phyloP scores from a whole-genome alignment of 2,113 vertebrate genomes.

The Cyanoderma ruficeps region DNA sequence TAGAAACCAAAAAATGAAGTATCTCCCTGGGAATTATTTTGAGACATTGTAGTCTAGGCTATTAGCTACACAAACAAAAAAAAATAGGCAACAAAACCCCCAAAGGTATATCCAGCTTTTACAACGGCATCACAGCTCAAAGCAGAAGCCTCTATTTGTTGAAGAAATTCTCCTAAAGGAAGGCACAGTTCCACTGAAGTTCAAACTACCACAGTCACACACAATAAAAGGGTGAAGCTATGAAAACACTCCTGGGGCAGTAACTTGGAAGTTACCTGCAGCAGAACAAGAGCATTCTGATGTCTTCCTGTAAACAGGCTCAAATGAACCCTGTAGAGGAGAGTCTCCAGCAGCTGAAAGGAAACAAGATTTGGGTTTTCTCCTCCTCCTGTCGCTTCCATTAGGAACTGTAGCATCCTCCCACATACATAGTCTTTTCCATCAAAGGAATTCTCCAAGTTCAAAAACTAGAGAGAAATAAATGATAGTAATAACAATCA shows the following conservation, averaged over 20 bases:
- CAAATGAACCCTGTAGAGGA: slow-evolving; percentile 89
- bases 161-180: neutral
- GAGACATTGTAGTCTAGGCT: neutral
- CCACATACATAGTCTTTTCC: slow-evolving; percentile 92
- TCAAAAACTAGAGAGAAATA: slow-evolving; percentile 82
- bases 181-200: neutral
- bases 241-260: neutral
- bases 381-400: slow-evolving; percentile 52
- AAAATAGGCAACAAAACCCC: neutral
- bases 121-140: neutral
- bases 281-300: slow-evolving; percentile 83
- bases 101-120: neutral
- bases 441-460: slow-evolving; percentile 89
- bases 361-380: slow-evolving; percentile 76
- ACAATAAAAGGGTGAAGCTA: neutral
- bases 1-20: neutral
- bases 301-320: slow-evolving; percentile 86
- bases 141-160: neutral
- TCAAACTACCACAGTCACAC: neutral
- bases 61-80: neutral
- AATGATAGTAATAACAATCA: neutral
- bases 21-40: neutral
- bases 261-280: slow-evolving; percentile 80
- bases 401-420: slow-evolving; percentile 85
- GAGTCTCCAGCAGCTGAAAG: slow-evolving; percentile 90